Evolutionary conservation across 2,888 invertebrate species (phyloP).

Genomic region (Cheilosia urbana): DNA sequence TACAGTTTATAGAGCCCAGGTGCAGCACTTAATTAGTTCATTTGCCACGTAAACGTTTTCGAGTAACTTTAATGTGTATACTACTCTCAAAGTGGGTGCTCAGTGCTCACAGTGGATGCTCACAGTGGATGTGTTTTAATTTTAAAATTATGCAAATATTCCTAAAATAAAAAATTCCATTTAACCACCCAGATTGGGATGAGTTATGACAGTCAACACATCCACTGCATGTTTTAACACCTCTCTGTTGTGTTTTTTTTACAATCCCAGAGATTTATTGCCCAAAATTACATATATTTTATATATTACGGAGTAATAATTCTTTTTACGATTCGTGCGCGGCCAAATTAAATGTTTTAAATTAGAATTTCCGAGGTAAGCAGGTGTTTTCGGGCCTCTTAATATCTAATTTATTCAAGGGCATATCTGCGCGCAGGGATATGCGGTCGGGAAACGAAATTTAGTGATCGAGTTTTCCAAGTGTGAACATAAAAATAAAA

Average conservation of each 20-base stretch:
- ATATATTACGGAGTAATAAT: background rate
- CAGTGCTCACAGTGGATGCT: background rate
- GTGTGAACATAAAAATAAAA: slow-evolving; percentile 70
- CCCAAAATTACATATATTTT: slow-evolving; percentile 34
- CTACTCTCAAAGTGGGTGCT: background rate
- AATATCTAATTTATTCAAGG: slow-evolving; percentile 53
- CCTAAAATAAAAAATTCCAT: background rate
- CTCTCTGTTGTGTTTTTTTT: slow-evolving; percentile 23
- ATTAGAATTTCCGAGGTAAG: slow-evolving; percentile 36
- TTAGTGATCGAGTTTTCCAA: slow-evolving; percentile 39
- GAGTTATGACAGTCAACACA: slow-evolving; percentile 71
- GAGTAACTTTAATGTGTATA: background rate
- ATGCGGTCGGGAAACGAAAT: background rate
- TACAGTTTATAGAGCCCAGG: slow-evolving; percentile 26
- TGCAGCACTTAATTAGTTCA: slow-evolving; percentile 77
- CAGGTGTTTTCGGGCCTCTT: slow-evolving; percentile 51
- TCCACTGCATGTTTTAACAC: slow-evolving; percentile 68
- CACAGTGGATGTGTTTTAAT: slow-evolving; percentile 1
- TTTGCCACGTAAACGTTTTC: slow-evolving; percentile 76
- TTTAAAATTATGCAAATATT: slow-evolving; percentile 45
- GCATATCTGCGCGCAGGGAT: slow-evolving; percentile 3
- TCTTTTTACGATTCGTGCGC: background rate
- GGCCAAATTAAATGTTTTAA: slow-evolving; percentile 29
- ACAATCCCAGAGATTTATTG: slow-evolving; percentile 65
- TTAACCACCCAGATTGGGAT: slow-evolving; percentile 18